Percentiles rank a stretch among this genome's conserved stretches.
Conservation (phyloP, 2,888 invertebrate species). For the Diarsia mendica region DNA sequence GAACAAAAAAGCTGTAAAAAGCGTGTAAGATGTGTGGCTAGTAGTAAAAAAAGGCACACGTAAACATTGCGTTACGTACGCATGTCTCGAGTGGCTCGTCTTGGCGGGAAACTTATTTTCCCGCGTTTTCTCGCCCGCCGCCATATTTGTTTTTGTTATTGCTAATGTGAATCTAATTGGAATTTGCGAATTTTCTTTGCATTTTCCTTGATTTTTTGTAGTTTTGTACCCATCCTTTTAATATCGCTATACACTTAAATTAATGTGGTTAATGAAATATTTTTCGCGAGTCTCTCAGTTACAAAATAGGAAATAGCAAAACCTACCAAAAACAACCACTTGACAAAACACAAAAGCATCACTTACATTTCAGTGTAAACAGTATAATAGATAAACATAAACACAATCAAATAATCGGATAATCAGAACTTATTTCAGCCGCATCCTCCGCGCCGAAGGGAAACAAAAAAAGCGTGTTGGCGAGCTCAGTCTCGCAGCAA, state of each 20-base stretch:
- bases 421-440: constrained; percentile 82
- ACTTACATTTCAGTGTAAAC: constrained; percentile 38
- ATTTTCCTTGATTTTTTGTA: background rate
- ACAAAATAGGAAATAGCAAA: background rate
- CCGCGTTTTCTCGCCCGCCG: constrained; percentile 83
- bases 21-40: constrained; percentile 53
- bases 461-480: constrained; percentile 82
- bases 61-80: constrained; percentile 86
- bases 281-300: background rate
- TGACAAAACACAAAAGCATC: constrained; percentile 46
- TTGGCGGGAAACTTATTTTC: constrained; percentile 89
- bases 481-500: constrained; percentile 82
- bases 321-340: background rate
- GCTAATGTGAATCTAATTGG: constrained; percentile 83
- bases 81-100: constrained; percentile 82
- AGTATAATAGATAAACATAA: constrained; percentile 62
- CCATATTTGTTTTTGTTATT: constrained; percentile 77
- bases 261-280: background rate
- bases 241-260: no score
- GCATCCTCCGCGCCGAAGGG: constrained; percentile 83
- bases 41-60: constrained; percentile 69
- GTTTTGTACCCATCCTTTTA: background rate
- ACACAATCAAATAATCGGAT: constrained; percentile 74
- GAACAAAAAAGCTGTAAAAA: constrained; percentile 60
- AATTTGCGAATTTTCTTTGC: constrained; percentile 64